These are phyloP conservation scores for Lytechinus variegatus DNA, from an alignment of 35 echinoderm and acorn worm genomes.

Conservation along the genomic window DNA sequence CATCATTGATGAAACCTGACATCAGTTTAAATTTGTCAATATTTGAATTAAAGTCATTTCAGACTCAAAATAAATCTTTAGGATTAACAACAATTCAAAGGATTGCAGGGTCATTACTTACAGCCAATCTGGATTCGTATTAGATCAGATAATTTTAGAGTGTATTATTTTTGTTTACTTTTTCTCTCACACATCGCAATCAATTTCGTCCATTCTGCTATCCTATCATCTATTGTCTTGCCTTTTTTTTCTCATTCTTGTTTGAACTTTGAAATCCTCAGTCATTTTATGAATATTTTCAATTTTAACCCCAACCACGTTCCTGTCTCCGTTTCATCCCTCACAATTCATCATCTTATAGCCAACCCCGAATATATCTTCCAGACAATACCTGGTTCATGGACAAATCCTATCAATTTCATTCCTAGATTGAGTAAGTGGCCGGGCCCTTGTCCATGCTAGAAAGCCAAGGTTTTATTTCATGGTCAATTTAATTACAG, in stretches of 20 bases:
- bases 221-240: background rate
- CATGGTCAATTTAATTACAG: background rate
- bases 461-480: background rate
- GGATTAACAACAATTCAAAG: too few species aligned
- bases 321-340: background rate
- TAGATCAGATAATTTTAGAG: too few species aligned
- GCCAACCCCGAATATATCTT: background rate
- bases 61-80: too few species aligned
- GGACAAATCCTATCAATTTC: background rate
- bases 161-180: too few species aligned
- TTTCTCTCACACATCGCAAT: too few species aligned
- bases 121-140: too few species aligned
- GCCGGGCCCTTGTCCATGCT: background rate
- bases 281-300: background rate
- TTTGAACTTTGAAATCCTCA: background rate
- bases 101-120: too few species aligned
- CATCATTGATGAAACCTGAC: too few species aligned
- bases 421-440: background rate
- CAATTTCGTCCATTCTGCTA: background rate
- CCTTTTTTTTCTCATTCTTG: background rate
- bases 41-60: too few species aligned
- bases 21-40: too few species aligned
- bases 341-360: background rate
- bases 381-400: background rate
- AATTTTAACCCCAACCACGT: background rate